Evolutionary conservation across 2,797 vertebrate genomes (phyloP), one percentile per base, ranked within the genome.

Genomic region (Lithobates sylvaticus): DNA sequence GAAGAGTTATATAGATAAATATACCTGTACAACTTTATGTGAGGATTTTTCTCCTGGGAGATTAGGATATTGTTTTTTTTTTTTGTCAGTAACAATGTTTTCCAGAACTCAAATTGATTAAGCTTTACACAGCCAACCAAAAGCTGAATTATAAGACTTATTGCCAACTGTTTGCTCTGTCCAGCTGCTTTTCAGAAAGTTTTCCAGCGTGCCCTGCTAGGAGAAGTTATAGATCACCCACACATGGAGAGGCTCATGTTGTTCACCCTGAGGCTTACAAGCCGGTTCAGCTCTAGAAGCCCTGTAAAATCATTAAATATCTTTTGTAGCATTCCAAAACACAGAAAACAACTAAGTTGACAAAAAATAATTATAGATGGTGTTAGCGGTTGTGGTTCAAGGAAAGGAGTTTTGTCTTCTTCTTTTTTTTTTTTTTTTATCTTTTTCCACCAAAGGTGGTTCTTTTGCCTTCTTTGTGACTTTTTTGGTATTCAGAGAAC

Each of bases 111-210:
- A 50, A 34, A 70, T 69, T 36, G 67, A 69, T 50, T 18, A 50
- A 54, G 1, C 39, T 39, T 44, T 70, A 71, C 67, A 80, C 34
- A 54, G 44, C 67, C 21, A 34, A 7, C 44, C 23, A 29, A 81
- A 29, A 71, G 10, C 44, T 39, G 29, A 81, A 36, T 71, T 68
- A 58, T 32, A 47, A 68, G 50, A 34, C 7, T 36, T 27, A 54
- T 81, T 71, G 78, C 76, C 34, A 54, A 54, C 16, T 54, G 13
- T 54, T 71, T 81, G 13, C 68, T 70, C 42, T 80, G 65, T 80
- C 78, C 42, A 34, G 26, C 32, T 5, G 65, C 78, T 81, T 12
- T 70, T 21, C 16, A 23, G 39, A 64, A 29, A 27, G n/a, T 44
- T 68, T 68, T 79, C 76, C 64, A 79, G 64, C 18, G 39, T 68